Evolutionary conservation across 2,888 invertebrate genomes (phyloP), one percentile per base, ranked within the genome.

Genomic region (Ophion ellenae): DNA sequence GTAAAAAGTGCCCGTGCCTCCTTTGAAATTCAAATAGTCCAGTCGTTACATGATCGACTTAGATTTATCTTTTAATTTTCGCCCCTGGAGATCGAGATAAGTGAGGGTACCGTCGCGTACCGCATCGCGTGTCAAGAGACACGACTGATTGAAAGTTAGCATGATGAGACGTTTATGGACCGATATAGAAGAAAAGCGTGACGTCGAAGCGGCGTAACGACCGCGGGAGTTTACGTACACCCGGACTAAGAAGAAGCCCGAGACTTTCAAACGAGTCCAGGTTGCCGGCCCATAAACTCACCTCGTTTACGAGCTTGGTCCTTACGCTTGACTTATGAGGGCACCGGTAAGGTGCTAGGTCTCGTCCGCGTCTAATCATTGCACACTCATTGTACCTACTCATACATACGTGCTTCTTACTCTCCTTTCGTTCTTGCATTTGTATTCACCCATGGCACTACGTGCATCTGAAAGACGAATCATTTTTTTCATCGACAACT

Each of bases 251-350:
- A 69, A 74, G 74, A 69, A 86, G 83, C 75, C 17, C 40, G 61
- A 69, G 69, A 81, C 81, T 75, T 78, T 77, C 63, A 78, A 86
- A 86, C 83, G 86, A 81, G 64, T 45, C 70, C 81, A 74, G 86
- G 69, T 59, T 81, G 73, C 75, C 63, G 81, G 83, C 77, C 77
- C 86, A 78, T 86, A 86, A 86, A 86, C 74, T 81, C 81, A 28
- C 73, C 64, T 70, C 86, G 86, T 86, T 86, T 86, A 86, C 83
- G 86, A 86, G 86, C 83, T 86, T 69, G 75, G 81, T 77, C 61
- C 86, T 78, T 83, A 78, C 86, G 74, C 80, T 67, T 86, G 83
- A 86, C 74, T 86, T 83, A 83, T 81, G 86, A 70, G 77, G 61
- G 64, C 69, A 47, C 80, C 73, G 17, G 74, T 74, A 80, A 81